Base-by-base conservation (phyloP, 2,113 vertebrate species). In the Sander lucioperca region DNA sequence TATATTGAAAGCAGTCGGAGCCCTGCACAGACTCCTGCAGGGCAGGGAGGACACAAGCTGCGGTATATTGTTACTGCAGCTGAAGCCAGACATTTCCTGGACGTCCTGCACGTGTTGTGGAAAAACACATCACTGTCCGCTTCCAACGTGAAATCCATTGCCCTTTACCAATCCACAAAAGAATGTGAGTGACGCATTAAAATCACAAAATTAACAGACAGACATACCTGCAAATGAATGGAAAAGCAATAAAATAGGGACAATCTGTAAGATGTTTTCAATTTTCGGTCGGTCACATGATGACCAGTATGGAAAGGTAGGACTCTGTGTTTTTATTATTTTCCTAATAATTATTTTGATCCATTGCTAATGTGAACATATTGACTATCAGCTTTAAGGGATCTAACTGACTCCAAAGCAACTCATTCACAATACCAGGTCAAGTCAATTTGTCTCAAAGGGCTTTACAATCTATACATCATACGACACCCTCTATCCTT, bases 21-120 rank as follows among this genome's bases (percentile, higher is more conserved):
- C 30, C 5, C 30, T 33, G 5, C 30, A 33, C 30, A 33, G 5
- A 33, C 30, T 33, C 30, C 30, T 33, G 30, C 30, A 33, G 30
- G 30, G 30, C 30, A 33, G 30, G 30, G 30, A 33, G 30, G 30
- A 33, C 5, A 33, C 30, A 33, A 33, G 30, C 30, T 5, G 5
- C 5, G 5, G 30, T 5, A 13, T 33, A 84, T 83, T 90, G 85
- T 82, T 81, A 48, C 70, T 54, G 74, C 74, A 77, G 84, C 88
- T 86, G 62, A 65, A 84, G 82, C 83, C 90, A 93, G 84, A 89
- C 78, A 1, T 88, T 90, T 92, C 91, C 91, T 92, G 86, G 85
- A 86, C 54, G 53, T 87, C 80, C 89, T 66, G 82, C 88, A 90
- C 53, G 64, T 91, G 87, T 67, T 9, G 39, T 73, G 85, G 88